Base-by-base conservation (phyloP, 2,797 vertebrate species). In the Fistularia commersonii region DNA sequence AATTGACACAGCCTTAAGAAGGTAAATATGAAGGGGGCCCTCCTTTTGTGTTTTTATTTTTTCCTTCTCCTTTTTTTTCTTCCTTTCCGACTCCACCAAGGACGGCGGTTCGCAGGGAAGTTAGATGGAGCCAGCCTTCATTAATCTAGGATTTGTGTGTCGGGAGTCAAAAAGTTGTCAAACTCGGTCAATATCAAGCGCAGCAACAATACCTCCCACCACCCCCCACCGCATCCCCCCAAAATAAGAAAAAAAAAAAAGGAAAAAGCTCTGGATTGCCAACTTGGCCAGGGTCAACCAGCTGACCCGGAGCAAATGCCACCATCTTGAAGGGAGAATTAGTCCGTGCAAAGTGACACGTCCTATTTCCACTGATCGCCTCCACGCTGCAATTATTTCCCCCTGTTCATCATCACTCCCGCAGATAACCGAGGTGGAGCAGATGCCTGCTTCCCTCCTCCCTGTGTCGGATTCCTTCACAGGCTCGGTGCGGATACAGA, bases 111-210 rank as follows among this genome's bases (percentile, higher is more conserved):
- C 77, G 73, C 12, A 42, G 78, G 67, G 74, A 74, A 83, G 71
- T 84, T 77, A 66, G 43, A 6, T 32, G 64, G 66, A 55, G 56
- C 64, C 77, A 71, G 74, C 75, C 86, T 89, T 89, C 80, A 60
- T 87, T 88, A 88, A 90, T 89, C 87, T 81, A 72, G 64, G 65
- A 85, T 77, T 88, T 83, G 77, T 89, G 84, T 80, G 83, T 80
- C 50, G 59, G 71, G n/a, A 91, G 87, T 89, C 85, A 88, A 90
- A 83, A 89, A 91, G 89, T 91, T 97, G 96, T 98, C 96, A 97
- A 94, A 94, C 93, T 92, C 88, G 35, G 71, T 98, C 72, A 83
- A 67, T 75, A 67, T 98, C 94, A 94, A 83, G 63, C 45, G 23
- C 61, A 41, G 53, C 58, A 72, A 74, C 79, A 77, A 84, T 74